Evolutionary conservation across 2,113 vertebrate species (phyloP).

Genomic region (Leuciscus idus): DNA sequence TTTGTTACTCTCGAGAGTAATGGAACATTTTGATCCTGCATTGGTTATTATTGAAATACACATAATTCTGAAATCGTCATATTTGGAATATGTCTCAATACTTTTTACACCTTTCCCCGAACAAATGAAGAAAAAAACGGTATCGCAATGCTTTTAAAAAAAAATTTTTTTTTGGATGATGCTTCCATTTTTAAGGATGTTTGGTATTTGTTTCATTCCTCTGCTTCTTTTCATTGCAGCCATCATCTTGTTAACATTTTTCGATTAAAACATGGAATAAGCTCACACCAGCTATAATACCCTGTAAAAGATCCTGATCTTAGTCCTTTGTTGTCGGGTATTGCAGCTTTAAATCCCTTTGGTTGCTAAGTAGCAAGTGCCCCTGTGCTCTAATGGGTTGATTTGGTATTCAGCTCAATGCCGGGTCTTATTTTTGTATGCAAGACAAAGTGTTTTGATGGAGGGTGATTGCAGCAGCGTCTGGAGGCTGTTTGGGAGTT

Average conservation of each 20-base stretch:
- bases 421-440: conserved; percentile 98
- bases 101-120: not conserved
- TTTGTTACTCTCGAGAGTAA: not conserved
- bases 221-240: conserved; percentile 26
- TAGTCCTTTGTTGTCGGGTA: conserved; percentile 84
- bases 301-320: conserved; percentile 68
- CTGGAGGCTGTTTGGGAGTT: conserved; percentile 94
- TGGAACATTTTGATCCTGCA: not conserved
- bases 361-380: conserved; percentile 97
- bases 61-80: conserved; percentile 1
- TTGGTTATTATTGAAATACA: not conserved
- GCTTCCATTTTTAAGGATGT: not conserved
- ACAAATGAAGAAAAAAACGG: not conserved
- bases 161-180: not conserved
- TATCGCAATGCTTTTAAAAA: too few relatives aligned
- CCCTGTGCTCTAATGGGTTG: conserved; percentile 96
- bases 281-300: conserved; percentile 59
- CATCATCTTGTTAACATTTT: conserved; percentile 42
- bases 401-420: conserved; percentile 96
- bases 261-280: conserved; percentile 49
- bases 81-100: conserved; percentile 31
- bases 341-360: conserved; percentile 88
- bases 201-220: conserved; percentile 60
- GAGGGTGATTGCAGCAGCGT: conserved; percentile 96
- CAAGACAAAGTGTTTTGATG: conserved; percentile 99